Evolutionary conservation across 2,888 invertebrate genomes (phyloP).

Genomic region (Smittia sp.): DNA sequence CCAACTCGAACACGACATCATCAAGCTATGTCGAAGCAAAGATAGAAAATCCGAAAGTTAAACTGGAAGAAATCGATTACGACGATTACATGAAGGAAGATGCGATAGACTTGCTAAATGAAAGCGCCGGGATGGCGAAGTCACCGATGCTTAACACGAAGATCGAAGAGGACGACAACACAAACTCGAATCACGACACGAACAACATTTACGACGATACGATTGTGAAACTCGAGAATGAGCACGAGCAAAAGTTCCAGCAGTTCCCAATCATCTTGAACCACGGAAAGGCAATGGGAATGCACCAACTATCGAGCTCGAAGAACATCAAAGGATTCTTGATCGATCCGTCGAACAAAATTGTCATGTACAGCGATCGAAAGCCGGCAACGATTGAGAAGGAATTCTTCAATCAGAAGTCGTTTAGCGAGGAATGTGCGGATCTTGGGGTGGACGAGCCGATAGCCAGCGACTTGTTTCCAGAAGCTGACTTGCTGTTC

Average conservation of each 20-base stretch:
- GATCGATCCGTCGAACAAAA: slow-evolving; percentile 38
- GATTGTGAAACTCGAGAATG: neutral
- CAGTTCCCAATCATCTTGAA: slow-evolving; percentile 29
- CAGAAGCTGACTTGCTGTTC: slow-evolving; percentile 71
- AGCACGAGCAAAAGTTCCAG: neutral
- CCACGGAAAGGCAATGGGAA: slow-evolving; percentile 8
- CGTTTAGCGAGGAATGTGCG: slow-evolving; percentile 74
- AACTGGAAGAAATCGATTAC: slow-evolving; percentile 26
- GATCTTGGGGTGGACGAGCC: slow-evolving; percentile 77
- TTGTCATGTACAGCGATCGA: slow-evolving; percentile 47
- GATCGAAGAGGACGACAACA: slow-evolving; percentile 37
- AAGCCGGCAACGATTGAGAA: slow-evolving; percentile 58
- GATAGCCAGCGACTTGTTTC: slow-evolving; percentile 74
- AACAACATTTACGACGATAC: slow-evolving; percentile 1
- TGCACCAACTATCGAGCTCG: neutral
- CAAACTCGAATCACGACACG: slow-evolving; percentile 23
- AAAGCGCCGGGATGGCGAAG: neutral
- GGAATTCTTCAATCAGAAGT: slow-evolving; percentile 63
- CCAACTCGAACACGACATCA: neutral
- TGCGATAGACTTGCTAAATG: slow-evolving; percentile 12
- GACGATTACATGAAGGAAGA: slow-evolving; percentile 34
- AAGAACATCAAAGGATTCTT: slow-evolving; percentile 19
- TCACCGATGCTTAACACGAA: slow-evolving; percentile 38
- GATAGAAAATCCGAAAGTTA: slow-evolving; percentile 7
- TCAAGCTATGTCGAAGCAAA: neutral